A percentile compares a stretch with the other conserved stretches of the same genome.
Conservation (phyloP, 2,797 vertebrate genomes). For the Platalea minor region DNA sequence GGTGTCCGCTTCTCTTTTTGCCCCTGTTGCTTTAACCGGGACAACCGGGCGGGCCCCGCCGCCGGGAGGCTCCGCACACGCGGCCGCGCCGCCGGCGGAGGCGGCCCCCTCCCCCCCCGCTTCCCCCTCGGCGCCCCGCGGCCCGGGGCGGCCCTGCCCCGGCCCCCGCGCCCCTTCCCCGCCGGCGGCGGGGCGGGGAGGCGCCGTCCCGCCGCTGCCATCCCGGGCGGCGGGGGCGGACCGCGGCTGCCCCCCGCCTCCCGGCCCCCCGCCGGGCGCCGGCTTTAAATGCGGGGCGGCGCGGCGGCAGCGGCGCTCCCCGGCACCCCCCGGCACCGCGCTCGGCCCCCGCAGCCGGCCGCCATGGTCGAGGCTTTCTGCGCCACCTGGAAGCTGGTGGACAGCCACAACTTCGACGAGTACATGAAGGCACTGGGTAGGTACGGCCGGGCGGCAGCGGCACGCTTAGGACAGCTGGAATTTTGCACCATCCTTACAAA, state of each 20-base stretch:
- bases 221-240: not conserved
- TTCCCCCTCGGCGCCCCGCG: too few species aligned
- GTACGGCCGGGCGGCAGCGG: constrained; percentile 39
- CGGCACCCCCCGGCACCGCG: not conserved
- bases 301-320: accelerated
- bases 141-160: not conserved
- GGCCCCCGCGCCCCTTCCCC: not conserved
- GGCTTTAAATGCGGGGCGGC: constrained; percentile 11
- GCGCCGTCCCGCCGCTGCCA: not conserved
- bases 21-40: not conserved
- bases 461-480: too few species aligned
- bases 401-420: constrained; percentile 92
- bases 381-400: constrained; percentile 91
- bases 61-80: not conserved
- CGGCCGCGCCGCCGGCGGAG: not conserved
- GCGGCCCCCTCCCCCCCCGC: too few species aligned
- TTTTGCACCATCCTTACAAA: not conserved
- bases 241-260: not conserved
- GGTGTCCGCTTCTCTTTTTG: not conserved
- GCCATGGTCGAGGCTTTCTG: constrained; percentile 93
- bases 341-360: not conserved
- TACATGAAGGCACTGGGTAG: constrained; percentile 92
- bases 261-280: not conserved
- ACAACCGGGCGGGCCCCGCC: not conserved
- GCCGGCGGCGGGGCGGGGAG: not conserved